Conservation (phyloP, 2,888 invertebrate genomes). For the Gonocerus acuteangulatus region DNA sequence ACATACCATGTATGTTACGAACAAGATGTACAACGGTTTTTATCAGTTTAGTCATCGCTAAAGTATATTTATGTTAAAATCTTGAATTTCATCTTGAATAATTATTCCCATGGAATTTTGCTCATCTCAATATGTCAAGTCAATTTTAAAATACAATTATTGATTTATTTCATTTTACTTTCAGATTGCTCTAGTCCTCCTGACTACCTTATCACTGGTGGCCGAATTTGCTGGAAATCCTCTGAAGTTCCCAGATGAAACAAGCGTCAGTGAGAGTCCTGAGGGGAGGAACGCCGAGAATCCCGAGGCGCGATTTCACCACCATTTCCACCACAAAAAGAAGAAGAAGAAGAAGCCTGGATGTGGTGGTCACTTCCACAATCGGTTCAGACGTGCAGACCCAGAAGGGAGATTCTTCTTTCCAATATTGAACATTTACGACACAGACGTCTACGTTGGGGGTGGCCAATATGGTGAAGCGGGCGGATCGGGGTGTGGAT, state of each 20-base stretch:
- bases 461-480: slow-evolving; percentile 7
- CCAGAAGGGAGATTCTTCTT: slow-evolving; percentile 24
- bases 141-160: too few species aligned
- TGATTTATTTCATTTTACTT: too few species aligned
- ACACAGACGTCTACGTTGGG: slow-evolving; percentile 26
- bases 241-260: slow-evolving; percentile 10
- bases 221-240: slow-evolving; percentile 4
- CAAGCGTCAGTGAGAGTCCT: background rate
- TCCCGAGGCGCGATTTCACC: slow-evolving; percentile 2
- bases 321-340: slow-evolving; percentile 9
- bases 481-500: background rate
- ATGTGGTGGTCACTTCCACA: background rate
- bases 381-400: background rate
- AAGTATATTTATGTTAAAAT: too few species aligned
- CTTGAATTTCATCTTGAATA: too few species aligned
- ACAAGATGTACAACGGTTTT: too few species aligned
- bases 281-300: background rate
- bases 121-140: too few species aligned
- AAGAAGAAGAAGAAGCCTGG: slow-evolving; percentile 3
- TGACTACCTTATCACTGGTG: background rate
- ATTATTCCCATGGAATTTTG: too few species aligned
- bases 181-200: too few species aligned
- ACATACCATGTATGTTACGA: too few species aligned
- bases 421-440: slow-evolving; percentile 26
- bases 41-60: too few species aligned